phyloP scores from a whole-genome alignment of 2,797 vertebrate species.

The Mus caroli region DNA sequence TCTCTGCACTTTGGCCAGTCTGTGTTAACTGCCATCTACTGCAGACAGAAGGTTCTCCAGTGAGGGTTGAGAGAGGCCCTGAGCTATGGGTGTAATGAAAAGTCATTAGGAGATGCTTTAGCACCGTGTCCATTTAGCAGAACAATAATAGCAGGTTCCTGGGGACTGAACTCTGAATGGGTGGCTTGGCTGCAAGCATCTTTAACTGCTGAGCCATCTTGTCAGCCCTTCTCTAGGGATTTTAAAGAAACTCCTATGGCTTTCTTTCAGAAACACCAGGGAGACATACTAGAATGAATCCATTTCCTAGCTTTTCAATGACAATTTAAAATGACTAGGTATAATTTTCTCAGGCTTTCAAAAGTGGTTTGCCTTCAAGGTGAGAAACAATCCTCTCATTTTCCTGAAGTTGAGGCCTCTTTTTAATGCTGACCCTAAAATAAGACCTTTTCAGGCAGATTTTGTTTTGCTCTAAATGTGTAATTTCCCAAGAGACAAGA shows the following conservation, averaged over 20 bases:
- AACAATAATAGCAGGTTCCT: background rate
- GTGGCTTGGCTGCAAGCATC: background rate
- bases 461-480: conserved; percentile 57
- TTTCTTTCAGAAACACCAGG: conserved; percentile 10
- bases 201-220: background rate
- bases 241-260: background rate
- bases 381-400: background rate
- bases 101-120: background rate
- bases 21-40: background rate
- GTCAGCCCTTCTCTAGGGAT: background rate
- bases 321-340: background rate
- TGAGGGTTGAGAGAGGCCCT: background rate
- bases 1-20: background rate
- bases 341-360: conserved; percentile 28
- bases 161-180: background rate
- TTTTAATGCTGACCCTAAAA: conserved; percentile 32
- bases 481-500: conserved; percentile 41
- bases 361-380: background rate
- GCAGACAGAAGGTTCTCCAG: background rate
- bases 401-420: conserved; percentile 20
- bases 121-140: background rate
- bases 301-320: conserved; percentile 2
- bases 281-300: background rate
- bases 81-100: no score
- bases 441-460: background rate